Base-by-base conservation (phyloP, 2,888 invertebrate species). In the Chloroclysta siterata region DNA sequence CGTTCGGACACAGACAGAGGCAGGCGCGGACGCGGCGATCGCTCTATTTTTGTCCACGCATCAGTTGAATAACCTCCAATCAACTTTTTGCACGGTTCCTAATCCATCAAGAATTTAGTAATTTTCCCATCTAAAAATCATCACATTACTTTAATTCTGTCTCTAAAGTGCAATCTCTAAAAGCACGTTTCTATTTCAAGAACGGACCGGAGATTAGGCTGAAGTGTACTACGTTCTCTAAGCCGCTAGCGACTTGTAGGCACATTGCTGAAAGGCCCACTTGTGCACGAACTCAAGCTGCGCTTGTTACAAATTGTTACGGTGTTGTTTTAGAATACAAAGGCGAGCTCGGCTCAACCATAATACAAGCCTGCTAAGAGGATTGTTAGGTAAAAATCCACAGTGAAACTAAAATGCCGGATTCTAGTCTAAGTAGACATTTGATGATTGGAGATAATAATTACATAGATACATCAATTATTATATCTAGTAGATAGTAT, bases 31-130 rank as follows among this genome's bases (percentile, higher is more conserved):
- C 82, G 78, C 73, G 79, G 80, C 76, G 87, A 85, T 82, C 85
- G 86, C 77, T 86, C 90, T 93, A 92, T 93, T 93, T 93, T 81
- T 80, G 89, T 85, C 80, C 80, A 85, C 82, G 74, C 86, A 90
- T 81, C 89, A 90, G 93, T 93, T 93, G 91, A 93, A 92, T 92
- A 90, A 92, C 93, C 93, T 91, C 90, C 89, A 92, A 92, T 93
- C 90, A 91, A 89, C 88, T 93, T 91, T 92, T 91, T 85, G 91
- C 91, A 91, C 86, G 15, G 84, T 86, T 86, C 84, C 77, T 78
- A 84, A 80, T 79, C 77, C 80, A 71, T 76, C 81, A 82, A 76
- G 77, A 78, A 75, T 73, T 76, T 66, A 74, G 77, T 75, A 17
- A 46, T 2, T 46, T 46, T 17, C 17, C 10, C 11, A 17, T 17